Evolutionary conservation across 2,797 vertebrate species (phyloP).

Genomic region (Silurus aristotelis): DNA sequence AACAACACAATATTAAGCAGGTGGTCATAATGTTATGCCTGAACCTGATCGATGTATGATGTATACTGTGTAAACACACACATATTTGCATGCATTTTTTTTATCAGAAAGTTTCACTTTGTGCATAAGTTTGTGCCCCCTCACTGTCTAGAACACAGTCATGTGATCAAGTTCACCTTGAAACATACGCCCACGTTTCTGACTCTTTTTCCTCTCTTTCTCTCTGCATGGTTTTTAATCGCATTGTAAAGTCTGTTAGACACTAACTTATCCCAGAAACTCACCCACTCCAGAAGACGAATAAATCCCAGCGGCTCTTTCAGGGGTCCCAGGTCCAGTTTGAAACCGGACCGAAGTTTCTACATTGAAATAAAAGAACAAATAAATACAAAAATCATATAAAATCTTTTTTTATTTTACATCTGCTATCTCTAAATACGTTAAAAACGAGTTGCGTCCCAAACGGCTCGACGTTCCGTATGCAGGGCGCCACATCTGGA

Average conservation of each 20-base stretch:
- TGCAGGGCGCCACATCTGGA: background rate
- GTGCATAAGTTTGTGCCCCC: conserved; percentile 4
- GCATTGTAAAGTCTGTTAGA: background rate
- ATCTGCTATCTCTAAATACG: background rate
- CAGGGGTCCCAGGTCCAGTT: conserved; percentile 73
- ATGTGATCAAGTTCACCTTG: conserved; percentile 21
- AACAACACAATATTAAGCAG: too few relatives aligned
- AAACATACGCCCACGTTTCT: background rate
- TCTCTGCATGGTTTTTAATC: background rate
- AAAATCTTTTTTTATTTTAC: background rate
- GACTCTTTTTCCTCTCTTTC: background rate
- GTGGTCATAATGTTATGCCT: too few relatives aligned
- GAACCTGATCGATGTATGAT: too few relatives aligned
- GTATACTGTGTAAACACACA: too few relatives aligned
- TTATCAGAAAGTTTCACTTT: background rate
- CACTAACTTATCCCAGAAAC: conserved; percentile 24
- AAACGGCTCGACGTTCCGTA: background rate
- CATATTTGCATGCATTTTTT: too few relatives aligned
- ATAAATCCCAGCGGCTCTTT: conserved; percentile 81
- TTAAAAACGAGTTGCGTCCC: background rate
- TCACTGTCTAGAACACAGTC: background rate
- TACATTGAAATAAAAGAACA: conserved; percentile 48
- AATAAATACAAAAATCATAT: too few relatives aligned
- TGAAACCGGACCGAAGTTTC: conserved; percentile 67
- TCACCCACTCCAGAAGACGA: conserved; percentile 78